phyloP scores from a whole-genome alignment of 2,888 invertebrate species.

The Stenoptilia bipunctidactyla region DNA sequence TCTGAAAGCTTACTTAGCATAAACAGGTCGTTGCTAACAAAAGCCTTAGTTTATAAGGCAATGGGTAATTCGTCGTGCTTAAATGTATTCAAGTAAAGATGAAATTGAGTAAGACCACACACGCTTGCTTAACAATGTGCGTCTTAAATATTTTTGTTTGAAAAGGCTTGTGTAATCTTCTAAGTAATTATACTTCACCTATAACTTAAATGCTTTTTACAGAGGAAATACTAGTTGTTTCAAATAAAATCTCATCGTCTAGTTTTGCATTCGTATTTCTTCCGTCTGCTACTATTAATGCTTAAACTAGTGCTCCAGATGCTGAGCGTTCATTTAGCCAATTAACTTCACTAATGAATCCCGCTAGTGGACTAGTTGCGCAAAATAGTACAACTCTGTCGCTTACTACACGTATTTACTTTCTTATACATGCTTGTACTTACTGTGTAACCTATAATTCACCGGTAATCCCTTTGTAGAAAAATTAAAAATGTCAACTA shows the following conservation, averaged over 20 bases:
- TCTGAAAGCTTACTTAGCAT: conserved; percentile 37
- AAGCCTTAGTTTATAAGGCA: conserved; percentile 1
- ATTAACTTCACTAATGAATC: conserved; percentile 28
- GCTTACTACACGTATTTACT: too few relatives aligned
- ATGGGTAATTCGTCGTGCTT: neutral
- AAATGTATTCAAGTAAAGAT: neutral
- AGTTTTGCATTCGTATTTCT: too few relatives aligned
- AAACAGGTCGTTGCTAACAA: conserved; percentile 10
- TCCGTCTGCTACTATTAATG: too few relatives aligned
- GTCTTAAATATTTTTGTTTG: neutral
- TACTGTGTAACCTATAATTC: too few relatives aligned
- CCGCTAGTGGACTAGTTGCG: conserved; percentile 12
- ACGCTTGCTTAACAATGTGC: neutral
- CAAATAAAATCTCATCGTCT: too few relatives aligned
- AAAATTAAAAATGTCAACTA: too few relatives aligned
- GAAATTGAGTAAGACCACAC: neutral
- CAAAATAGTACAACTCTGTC: neutral
- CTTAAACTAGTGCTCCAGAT: neutral
- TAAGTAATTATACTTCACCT: too few relatives aligned
- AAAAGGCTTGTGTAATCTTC: too few relatives aligned
- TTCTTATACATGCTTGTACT: too few relatives aligned
- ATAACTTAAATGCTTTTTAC: too few relatives aligned
- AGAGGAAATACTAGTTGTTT: too few relatives aligned
- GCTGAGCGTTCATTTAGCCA: conserved; percentile 16
- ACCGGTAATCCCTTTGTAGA: too few relatives aligned